Evolutionary conservation across 2,113 vertebrate species (phyloP).

Genomic region (Ursus arctos): DNA sequence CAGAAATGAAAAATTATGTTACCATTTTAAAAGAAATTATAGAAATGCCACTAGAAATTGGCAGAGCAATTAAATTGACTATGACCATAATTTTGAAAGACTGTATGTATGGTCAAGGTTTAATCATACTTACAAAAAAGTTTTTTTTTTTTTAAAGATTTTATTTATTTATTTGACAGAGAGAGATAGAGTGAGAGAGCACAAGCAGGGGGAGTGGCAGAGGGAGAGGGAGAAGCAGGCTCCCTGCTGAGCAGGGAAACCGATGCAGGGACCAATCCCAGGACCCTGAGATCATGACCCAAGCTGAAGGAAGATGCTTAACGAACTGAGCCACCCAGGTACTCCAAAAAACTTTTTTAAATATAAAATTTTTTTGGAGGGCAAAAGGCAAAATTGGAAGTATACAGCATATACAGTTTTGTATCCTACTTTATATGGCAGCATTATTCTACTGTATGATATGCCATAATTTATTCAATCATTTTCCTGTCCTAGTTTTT

Average conservation of each 20-base stretch:
- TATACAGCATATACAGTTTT: not conserved
- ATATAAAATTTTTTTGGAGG: not conserved
- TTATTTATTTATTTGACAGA: not conserved
- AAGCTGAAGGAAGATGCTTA: not conserved
- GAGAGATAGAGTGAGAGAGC: not conserved
- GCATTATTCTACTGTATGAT: conserved; percentile 7
- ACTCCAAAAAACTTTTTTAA: not conserved
- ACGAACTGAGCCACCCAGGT: not conserved
- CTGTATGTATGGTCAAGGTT: not conserved
- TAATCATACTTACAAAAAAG: conserved; percentile 17
- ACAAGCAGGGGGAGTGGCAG: not conserved
- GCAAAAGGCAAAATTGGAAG: not conserved
- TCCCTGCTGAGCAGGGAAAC: not conserved
- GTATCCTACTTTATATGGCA: not conserved
- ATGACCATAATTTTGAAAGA: conserved; percentile 35
- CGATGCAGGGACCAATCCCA: too few species aligned
- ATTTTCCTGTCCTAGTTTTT: not conserved
- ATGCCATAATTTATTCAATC: not conserved
- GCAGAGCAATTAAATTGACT: not conserved
- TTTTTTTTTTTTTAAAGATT: not conserved
- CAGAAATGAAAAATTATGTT: conserved; percentile 20
- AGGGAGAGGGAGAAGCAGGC: not conserved
- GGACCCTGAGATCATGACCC: not conserved
- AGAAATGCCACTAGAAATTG: conserved; percentile 35
- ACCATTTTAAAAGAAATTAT: conserved; percentile 43